Conservation (phyloP, 2,888 invertebrate species). For the Drosophila borealis region DNA sequence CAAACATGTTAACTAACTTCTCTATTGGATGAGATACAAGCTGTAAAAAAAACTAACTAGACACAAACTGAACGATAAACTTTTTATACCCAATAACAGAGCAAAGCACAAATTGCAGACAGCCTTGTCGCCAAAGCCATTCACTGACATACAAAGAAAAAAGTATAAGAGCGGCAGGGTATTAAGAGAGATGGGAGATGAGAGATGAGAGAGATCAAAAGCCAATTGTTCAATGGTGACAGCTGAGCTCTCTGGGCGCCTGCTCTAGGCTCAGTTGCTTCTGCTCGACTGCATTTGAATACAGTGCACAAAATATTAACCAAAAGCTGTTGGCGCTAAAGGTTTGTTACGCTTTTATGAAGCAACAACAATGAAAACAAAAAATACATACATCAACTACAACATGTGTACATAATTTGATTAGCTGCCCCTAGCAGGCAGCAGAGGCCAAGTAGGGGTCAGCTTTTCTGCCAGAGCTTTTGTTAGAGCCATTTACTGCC, state of each 20-base stretch:
- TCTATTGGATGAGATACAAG: too few relatives aligned
- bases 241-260: constrained; percentile 1
- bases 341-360: constrained; percentile 1
- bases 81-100: neutral
- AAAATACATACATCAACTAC: too few relatives aligned
- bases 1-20: too few relatives aligned
- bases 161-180: neutral
- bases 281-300: constrained; percentile 31
- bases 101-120: neutral
- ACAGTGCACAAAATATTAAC: constrained; percentile 8
- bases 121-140: neutral
- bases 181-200: neutral
- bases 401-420: constrained; percentile 24
- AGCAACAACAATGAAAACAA: too few relatives aligned
- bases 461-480: constrained; percentile 1
- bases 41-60: too few relatives aligned
- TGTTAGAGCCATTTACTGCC: constrained; percentile 11
- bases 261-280: constrained; percentile 8
- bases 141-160: constrained; percentile 10
- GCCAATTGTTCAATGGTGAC: constrained; percentile 11
- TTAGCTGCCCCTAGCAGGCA: constrained; percentile 4
- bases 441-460: neutral
- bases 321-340: constrained; percentile 8
- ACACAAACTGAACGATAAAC: too few relatives aligned
- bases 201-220: constrained; percentile 11